Evolutionary conservation across 2,113 vertebrate genomes (phyloP).

Genomic region (Paraplagusia blochii): DNA sequence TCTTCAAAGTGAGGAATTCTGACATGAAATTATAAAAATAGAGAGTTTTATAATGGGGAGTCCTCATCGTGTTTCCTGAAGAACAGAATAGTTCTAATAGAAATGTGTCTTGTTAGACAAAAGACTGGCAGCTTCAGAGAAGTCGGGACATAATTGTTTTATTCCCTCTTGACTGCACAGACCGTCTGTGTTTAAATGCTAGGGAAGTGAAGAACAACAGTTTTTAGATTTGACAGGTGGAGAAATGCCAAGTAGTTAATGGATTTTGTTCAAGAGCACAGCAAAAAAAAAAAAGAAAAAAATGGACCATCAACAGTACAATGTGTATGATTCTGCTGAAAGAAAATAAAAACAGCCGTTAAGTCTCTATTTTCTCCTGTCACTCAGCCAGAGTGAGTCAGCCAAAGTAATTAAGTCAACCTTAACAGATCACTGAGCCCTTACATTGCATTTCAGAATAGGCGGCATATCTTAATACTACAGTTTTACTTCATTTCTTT

Average conservation of each 20-base stretch:
- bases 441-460: constrained; percentile 3
- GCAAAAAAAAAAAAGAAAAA: constrained; percentile 23
- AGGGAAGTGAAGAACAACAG: constrained; percentile 28
- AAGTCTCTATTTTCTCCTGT: constrained; percentile 29
- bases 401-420: constrained; percentile 31
- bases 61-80: too few relatives aligned
- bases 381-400: constrained; percentile 28
- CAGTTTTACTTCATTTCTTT: neutral
- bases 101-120: constrained; percentile 19
- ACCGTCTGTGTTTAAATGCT: constrained; percentile 31
- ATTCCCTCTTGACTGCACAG: constrained; percentile 7
- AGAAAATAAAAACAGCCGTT: constrained; percentile 8
- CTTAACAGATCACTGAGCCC: constrained; percentile 12
- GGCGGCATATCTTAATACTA: neutral
- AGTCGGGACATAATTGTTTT: constrained; percentile 29
- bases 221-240: constrained; percentile 13
- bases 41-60: too few relatives aligned
- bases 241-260: constrained; percentile 45
- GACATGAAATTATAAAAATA: too few relatives aligned
- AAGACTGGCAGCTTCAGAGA: constrained; percentile 9
- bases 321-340: constrained; percentile 11
- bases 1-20: too few relatives aligned
- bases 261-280: constrained; percentile 36
- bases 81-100: neutral
- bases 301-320: constrained; percentile 38